Conservation (phyloP, 2,113 vertebrate genomes). For the Gadus macrocephalus region DNA sequence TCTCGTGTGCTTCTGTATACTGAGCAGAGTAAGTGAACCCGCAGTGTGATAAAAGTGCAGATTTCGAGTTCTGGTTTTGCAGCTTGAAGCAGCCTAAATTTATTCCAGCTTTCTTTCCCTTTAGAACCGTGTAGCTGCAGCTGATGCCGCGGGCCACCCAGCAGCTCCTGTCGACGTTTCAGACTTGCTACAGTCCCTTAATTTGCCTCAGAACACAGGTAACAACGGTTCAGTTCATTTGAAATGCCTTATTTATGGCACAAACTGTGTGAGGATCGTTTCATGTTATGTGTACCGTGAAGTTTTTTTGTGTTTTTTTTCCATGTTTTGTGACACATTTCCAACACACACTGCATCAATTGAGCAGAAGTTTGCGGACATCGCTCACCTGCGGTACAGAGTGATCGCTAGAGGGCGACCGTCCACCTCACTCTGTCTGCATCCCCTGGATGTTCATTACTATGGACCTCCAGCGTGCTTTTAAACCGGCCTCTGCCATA, state of each 20-base stretch:
- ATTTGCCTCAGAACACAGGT: conserved; percentile 67
- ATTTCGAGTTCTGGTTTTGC: neutral
- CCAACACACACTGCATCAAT: neutral
- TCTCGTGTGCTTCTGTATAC: conserved; percentile 42
- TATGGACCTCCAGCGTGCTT: no score
- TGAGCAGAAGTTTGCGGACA: conserved; percentile 6
- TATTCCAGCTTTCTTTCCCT: conserved; percentile 6
- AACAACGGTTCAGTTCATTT: neutral
- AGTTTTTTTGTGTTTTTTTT: neutral
- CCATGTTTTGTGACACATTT: neutral
- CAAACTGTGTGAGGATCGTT: no score
- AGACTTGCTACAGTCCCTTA: conserved; percentile 50
- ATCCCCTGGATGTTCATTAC: no score
- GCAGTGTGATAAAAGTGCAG: no score
- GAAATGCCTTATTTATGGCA: no score
- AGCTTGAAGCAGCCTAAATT: neutral
- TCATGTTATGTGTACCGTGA: neutral
- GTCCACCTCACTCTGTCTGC: conserved; percentile 30
- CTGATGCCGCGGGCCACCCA: conserved; percentile 10
- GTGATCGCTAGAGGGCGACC: conserved; percentile 54
- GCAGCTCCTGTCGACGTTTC: conserved; percentile 27
- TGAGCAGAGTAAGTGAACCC: conserved; percentile 53
- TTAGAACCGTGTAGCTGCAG: conserved; percentile 36
- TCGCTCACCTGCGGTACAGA: conserved; percentile 46
- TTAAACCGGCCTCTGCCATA: no score